Evolutionary conservation across 2,888 invertebrate species (phyloP).

Genomic region (Pterobdella sp.): DNA sequence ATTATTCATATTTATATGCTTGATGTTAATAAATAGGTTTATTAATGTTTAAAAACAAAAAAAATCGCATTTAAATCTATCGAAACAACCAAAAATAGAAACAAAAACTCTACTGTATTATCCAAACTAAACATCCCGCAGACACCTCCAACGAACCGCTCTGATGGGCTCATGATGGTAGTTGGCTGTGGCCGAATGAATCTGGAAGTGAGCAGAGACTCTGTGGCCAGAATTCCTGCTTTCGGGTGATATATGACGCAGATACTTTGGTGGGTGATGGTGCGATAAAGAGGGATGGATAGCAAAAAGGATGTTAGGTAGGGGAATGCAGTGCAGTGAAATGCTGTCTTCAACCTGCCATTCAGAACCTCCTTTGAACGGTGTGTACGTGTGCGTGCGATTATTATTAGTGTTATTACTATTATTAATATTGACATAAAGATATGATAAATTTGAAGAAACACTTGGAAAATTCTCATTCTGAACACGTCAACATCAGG

Average conservation of each 20-base stretch:
- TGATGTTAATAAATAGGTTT: too few species aligned
- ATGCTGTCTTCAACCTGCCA: conserved; percentile 94
- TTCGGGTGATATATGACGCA: background rate
- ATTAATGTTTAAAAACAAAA: background rate
- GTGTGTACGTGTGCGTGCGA: too few species aligned
- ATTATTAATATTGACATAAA: too few species aligned
- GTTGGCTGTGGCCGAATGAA: conserved; percentile 6
- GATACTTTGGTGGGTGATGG: conserved; percentile 14
- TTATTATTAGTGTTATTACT: too few species aligned
- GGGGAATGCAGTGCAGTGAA: conserved; percentile 79
- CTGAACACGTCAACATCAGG: too few species aligned
- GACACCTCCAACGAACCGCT: background rate
- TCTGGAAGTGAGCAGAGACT: conserved; percentile 30
- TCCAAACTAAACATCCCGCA: too few species aligned
- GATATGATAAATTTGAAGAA: too few species aligned
- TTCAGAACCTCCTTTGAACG: conserved; percentile 63
- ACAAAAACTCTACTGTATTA: background rate
- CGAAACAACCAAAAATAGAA: background rate
- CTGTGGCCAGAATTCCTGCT: conserved; percentile 25
- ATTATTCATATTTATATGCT: too few species aligned
- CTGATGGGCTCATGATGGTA: background rate
- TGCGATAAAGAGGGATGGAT: conserved; percentile 38
- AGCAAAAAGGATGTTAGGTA: conserved; percentile 53
- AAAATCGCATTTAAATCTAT: background rate
- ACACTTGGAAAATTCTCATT: too few species aligned